Percentiles rank a stretch among this genome's conserved stretches.
Evolutionary conservation across 2,797 vertebrate genomes (phyloP).

Genomic region (Myotis vivesi): DNA sequence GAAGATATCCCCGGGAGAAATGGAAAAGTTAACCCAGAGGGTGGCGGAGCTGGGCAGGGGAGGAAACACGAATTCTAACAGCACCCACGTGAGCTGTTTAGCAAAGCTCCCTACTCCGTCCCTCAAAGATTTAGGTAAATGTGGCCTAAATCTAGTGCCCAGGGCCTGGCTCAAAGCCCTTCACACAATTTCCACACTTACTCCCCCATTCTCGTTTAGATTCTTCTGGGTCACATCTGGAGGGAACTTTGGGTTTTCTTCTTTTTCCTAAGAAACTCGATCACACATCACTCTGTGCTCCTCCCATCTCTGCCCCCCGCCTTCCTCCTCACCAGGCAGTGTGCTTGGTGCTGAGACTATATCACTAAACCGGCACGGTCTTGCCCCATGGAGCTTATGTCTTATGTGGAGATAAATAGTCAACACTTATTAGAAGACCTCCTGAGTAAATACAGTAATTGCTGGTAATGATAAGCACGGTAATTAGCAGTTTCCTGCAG

Average conservation of each 20-base stretch:
- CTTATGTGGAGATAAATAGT: background rate
- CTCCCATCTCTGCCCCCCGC: background rate
- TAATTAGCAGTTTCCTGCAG: background rate
- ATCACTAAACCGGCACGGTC: background rate
- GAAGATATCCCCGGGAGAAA: background rate
- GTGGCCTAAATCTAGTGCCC: background rate
- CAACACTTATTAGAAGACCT: background rate
- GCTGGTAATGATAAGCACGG: background rate
- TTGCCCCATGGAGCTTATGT: background rate
- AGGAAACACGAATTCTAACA: background rate
- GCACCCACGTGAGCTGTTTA: background rate
- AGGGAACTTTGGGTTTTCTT: background rate
- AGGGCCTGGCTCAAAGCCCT: background rate
- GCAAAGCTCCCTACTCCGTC: background rate
- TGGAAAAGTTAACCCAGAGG: background rate
- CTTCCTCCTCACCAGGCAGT: background rate
- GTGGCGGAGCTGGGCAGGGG: background rate
- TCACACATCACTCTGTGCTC: background rate
- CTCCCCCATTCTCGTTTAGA: background rate
- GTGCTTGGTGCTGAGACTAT: background rate
- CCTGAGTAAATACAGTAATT: background rate
- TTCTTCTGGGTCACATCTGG: background rate
- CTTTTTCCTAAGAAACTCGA: background rate
- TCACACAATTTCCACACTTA: background rate
- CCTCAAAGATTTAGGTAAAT: background rate